A percentile compares a stretch with the other conserved stretches of the same genome.
phyloP scores from a whole-genome alignment of 2,888 invertebrate genomes.

The Lamproptera curius region DNA sequence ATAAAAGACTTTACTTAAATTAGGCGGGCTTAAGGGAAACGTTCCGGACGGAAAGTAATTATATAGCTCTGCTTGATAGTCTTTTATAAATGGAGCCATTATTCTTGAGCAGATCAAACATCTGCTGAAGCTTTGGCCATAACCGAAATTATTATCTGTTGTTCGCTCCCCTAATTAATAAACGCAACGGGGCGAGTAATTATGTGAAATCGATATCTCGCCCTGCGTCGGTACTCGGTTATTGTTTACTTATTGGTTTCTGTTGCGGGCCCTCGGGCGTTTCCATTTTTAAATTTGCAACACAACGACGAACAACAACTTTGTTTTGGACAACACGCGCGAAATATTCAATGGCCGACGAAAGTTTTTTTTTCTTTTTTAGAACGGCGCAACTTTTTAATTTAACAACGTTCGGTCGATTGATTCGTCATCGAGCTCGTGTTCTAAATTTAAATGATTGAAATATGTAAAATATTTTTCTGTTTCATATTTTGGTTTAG shows the following conservation, averaged over 20 bases:
- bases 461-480: too few relatives aligned
- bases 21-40: slow-evolving; percentile 18
- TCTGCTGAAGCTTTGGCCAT: slow-evolving; percentile 41
- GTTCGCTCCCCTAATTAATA: slow-evolving; percentile 22
- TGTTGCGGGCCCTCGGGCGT: not conserved
- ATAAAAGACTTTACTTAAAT: slow-evolving; percentile 16
- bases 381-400: too few relatives aligned
- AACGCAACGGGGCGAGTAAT: slow-evolving; percentile 22
- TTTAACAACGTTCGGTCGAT: too few relatives aligned
- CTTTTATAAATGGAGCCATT: slow-evolving; percentile 18
- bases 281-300: not conserved
- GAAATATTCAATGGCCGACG: too few relatives aligned
- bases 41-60: slow-evolving; percentile 19
- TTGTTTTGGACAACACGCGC: too few relatives aligned
- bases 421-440: too few relatives aligned
- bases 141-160: slow-evolving; percentile 55
- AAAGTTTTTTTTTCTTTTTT: too few relatives aligned
- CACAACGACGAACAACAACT: not conserved
- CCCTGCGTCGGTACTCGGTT: slow-evolving; percentile 2
- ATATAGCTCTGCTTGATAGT: slow-evolving; percentile 16
- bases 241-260: slow-evolving; percentile 19
- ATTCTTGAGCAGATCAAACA: slow-evolving; percentile 24
- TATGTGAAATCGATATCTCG: slow-evolving; percentile 20
- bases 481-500: too few relatives aligned
- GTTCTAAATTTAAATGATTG: too few relatives aligned